These are phyloP conservation scores for Callionymus lyra DNA, from an alignment of 2,113 vertebrate species.

Conservation along the genomic window DNA sequence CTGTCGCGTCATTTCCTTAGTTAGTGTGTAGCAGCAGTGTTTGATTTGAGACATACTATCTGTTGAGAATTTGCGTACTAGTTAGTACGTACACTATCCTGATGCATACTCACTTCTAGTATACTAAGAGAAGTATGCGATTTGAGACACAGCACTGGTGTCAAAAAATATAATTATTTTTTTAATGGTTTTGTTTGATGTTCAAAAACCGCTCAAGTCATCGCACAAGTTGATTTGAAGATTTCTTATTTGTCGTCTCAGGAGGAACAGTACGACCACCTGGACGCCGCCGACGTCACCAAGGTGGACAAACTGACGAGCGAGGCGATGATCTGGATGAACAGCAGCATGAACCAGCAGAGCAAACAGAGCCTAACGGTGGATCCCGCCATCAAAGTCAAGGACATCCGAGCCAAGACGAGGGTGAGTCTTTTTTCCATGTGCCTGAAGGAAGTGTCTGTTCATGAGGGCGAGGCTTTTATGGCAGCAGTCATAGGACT, in stretches of 20 bases:
- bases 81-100: no score
- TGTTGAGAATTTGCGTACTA: no score
- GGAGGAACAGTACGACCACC: slow-evolving; percentile 91
- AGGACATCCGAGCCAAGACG: slow-evolving; percentile 84
- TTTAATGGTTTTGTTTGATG: no score
- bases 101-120: no score
- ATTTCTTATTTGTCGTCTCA: slow-evolving; percentile 12
- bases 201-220: no score
- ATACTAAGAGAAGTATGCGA: no score
- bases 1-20: no score
- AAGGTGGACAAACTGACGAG: slow-evolving; percentile 81
- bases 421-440: slow-evolving; percentile 64
- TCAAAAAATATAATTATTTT: no score
- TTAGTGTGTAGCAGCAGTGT: no score
- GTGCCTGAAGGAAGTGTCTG: neutral
- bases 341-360: slow-evolving; percentile 90
- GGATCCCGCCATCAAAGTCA: slow-evolving; percentile 80
- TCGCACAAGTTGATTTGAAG: no score
- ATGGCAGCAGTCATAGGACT: neutral
- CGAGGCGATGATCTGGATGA: slow-evolving; percentile 96
- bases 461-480: neutral
- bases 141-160: no score
- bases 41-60: no score
- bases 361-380: slow-evolving; percentile 80
- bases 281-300: slow-evolving; percentile 78